phyloP scores from a whole-genome alignment of 2,797 vertebrate species.

The Cheracebus regulus region DNA sequence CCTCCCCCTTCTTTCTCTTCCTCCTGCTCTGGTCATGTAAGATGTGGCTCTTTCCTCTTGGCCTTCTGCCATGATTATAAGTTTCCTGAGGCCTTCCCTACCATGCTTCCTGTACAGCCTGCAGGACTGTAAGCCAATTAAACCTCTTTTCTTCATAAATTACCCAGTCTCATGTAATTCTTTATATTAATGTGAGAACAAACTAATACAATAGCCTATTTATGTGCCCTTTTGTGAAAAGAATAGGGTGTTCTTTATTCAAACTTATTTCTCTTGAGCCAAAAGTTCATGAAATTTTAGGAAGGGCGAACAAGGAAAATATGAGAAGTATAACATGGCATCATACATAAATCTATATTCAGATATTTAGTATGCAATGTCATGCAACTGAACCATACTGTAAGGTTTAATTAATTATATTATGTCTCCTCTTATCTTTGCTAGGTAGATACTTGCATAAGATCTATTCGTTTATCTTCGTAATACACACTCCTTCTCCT shows the following conservation, averaged over 20 bases:
- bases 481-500: not conserved
- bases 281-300: not conserved
- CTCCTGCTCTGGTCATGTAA: not conserved
- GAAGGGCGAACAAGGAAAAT: not conserved
- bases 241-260: not conserved
- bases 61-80: not conserved
- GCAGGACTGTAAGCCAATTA: not conserved
- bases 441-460: not conserved
- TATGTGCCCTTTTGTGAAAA: not conserved
- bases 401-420: not conserved
- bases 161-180: not conserved
- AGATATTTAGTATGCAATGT: not conserved
- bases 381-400: not conserved
- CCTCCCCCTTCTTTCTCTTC: not conserved
- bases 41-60: not conserved
- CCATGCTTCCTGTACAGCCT: not conserved
- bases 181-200: not conserved
- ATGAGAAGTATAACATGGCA: not conserved
- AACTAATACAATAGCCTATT: not conserved
- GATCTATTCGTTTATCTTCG: not conserved
- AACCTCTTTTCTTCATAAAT: not conserved
- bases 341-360: not conserved
- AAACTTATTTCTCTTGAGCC: not conserved
- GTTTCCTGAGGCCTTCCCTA: not conserved
- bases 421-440: not conserved